phyloP scores from a whole-genome alignment of 1,140 invertebrate species.

The Nasonia longicornis region DNA sequence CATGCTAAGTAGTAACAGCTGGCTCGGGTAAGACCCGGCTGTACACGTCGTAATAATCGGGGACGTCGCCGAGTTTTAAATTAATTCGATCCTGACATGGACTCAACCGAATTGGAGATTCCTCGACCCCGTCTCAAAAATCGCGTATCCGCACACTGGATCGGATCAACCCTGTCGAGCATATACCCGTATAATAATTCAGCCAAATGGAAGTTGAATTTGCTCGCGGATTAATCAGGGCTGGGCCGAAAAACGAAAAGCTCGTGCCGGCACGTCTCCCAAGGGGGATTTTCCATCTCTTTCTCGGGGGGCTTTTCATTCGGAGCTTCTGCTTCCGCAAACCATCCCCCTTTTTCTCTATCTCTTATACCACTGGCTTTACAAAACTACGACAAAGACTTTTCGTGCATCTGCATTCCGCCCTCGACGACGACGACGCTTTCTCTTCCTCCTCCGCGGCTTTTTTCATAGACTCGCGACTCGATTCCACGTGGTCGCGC shows the following conservation, averaged over 20 bases:
- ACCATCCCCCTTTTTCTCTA: not conserved
- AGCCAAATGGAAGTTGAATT: not conserved
- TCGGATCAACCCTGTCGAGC: not conserved
- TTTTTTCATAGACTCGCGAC: not conserved
- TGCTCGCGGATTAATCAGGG: conserved; percentile 14
- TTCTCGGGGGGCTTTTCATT: not conserved
- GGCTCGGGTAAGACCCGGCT: no score
- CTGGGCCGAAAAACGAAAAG: not conserved
- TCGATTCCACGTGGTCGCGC: not conserved
- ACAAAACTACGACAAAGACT: conserved; percentile 23
- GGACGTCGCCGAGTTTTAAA: not conserved
- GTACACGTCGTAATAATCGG: not conserved
- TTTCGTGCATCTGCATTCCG: not conserved
- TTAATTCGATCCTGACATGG: not conserved
- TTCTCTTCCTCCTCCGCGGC: not conserved
- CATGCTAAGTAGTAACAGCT: not conserved
- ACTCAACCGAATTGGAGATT: no score
- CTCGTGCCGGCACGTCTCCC: not conserved
- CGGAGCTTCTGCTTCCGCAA: not conserved
- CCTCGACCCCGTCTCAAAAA: no score
- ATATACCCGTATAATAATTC: not conserved
- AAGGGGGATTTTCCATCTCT: not conserved
- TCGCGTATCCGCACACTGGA: no score
- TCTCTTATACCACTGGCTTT: not conserved
- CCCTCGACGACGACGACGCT: not conserved